These are phyloP conservation scores for Morinoia aosen DNA, from an alignment of 2,888 invertebrate genomes.

Conservation along the genomic window DNA sequence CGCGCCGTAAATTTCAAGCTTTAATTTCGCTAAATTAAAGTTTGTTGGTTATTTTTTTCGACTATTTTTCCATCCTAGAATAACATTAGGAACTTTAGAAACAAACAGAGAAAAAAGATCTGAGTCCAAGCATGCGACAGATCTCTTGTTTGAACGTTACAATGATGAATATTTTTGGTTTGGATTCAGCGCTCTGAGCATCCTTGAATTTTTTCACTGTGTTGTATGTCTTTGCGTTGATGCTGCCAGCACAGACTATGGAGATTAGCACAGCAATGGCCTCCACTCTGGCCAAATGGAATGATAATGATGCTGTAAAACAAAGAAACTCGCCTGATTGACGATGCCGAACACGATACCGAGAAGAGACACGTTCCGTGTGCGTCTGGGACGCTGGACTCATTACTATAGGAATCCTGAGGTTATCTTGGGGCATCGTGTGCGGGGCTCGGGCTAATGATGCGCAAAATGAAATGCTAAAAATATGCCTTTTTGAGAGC, in stretches of 20 bases:
- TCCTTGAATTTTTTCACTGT: background rate
- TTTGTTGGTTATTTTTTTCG: background rate
- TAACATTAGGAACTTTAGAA: background rate
- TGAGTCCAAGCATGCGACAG: background rate
- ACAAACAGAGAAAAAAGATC: background rate
- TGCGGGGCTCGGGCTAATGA: background rate
- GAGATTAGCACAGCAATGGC: background rate
- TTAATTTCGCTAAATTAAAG: background rate
- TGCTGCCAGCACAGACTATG: background rate
- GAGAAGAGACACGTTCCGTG: background rate
- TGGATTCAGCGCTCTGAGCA: background rate
- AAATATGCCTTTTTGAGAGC: background rate
- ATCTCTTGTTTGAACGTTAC: background rate
- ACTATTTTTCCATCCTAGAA: background rate
- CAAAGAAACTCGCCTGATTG: constrained; percentile 23
- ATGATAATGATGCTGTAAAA: constrained; percentile 28
- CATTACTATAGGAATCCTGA: background rate
- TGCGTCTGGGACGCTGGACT: background rate
- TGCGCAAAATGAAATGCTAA: background rate
- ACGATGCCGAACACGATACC: constrained; percentile 11
- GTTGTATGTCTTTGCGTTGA: background rate
- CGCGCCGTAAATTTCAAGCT: background rate
- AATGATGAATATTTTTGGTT: background rate
- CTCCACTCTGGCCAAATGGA: background rate
- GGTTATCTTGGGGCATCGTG: background rate